Evolutionary conservation across 2,888 invertebrate species (phyloP).

Genomic region (Abrostola tripartita): DNA sequence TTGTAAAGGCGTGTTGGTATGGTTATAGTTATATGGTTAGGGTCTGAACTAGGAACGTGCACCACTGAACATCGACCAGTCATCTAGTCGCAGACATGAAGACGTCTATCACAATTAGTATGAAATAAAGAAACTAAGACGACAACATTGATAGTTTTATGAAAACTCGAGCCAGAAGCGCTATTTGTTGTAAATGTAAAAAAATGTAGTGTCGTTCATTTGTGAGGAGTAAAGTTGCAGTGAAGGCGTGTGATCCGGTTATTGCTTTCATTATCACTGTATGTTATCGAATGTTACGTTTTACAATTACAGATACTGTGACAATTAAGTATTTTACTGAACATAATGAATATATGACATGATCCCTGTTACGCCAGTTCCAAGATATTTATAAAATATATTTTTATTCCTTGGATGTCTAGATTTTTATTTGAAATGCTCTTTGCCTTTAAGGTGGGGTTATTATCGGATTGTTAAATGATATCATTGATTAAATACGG

Average conservation of each 20-base stretch:
- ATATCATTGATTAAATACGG: constrained; percentile 15
- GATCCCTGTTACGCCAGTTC: constrained; percentile 36
- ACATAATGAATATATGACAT: constrained; percentile 21
- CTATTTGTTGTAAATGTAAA: constrained; percentile 45
- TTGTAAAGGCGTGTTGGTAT: constrained; percentile 12
- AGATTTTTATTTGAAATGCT: constrained; percentile 47
- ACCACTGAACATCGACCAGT: no score
- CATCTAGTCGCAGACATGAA: no score
- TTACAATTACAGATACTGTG: constrained; percentile 26
- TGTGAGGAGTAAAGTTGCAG: constrained; percentile 25
- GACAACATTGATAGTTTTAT: constrained; percentile 30
- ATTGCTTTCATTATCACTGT: constrained; percentile 15
- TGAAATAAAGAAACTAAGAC: constrained; percentile 9
- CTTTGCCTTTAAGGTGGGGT: constrained; percentile 30
- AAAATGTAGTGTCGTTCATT: constrained; percentile 47
- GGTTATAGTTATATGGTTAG: background rate
- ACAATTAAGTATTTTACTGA: constrained; percentile 33
- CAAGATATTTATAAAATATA: constrained; percentile 48
- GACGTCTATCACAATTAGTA: no score
- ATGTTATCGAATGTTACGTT: constrained; percentile 40
- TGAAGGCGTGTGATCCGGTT: constrained; percentile 11
- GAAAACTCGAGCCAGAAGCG: constrained; percentile 58
- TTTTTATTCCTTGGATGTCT: constrained; percentile 46
- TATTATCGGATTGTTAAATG: constrained; percentile 49
- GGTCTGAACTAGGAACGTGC: no score